Conservation (phyloP, 35 echinoderm and acorn worm species). For the Apostichopus californicus region DNA sequence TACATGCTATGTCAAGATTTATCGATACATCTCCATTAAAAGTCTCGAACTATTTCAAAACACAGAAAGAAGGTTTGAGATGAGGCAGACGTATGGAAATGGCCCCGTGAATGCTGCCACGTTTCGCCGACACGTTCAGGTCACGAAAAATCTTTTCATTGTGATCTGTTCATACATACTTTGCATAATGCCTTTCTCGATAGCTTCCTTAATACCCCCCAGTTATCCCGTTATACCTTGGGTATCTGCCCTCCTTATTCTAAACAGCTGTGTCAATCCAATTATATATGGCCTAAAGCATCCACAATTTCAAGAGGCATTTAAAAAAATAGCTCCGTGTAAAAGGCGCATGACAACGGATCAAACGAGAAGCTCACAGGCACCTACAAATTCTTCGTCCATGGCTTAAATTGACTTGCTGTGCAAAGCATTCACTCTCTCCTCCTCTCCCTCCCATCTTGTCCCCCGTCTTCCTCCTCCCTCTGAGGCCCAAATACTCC, state of each 20-base stretch:
- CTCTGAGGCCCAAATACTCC: too few relatives aligned
- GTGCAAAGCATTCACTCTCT: too few relatives aligned
- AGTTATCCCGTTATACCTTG: constrained; percentile 43
- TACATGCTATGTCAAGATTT: constrained; percentile 15
- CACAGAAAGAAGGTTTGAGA: background rate
- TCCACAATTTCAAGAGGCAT: constrained; percentile 16
- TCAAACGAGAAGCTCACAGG: too few relatives aligned
- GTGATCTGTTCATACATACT: constrained; percentile 60
- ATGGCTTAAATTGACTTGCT: too few relatives aligned
- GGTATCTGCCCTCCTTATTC: background rate
- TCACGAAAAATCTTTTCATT: constrained; percentile 72
- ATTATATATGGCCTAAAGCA: constrained; percentile 72
- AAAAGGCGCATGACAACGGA: too few relatives aligned
- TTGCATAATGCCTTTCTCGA: constrained; percentile 43
- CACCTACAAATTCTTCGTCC: too few relatives aligned
- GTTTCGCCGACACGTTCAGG: constrained; percentile 44
- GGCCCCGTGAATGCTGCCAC: background rate
- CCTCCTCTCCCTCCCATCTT: too few relatives aligned
- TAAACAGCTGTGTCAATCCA: constrained; percentile 71
- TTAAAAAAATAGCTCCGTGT: background rate
- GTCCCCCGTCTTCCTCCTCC: too few relatives aligned
- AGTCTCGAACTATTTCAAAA: background rate
- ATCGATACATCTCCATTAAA: constrained; percentile 23
- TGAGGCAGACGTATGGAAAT: background rate
- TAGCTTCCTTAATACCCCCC: constrained; percentile 46